Percentiles rank a stretch among this genome's conserved stretches.
These are phyloP conservation scores for Leucophenga montana DNA, from an alignment of 2,888 invertebrate species.

Conservation along the genomic window DNA sequence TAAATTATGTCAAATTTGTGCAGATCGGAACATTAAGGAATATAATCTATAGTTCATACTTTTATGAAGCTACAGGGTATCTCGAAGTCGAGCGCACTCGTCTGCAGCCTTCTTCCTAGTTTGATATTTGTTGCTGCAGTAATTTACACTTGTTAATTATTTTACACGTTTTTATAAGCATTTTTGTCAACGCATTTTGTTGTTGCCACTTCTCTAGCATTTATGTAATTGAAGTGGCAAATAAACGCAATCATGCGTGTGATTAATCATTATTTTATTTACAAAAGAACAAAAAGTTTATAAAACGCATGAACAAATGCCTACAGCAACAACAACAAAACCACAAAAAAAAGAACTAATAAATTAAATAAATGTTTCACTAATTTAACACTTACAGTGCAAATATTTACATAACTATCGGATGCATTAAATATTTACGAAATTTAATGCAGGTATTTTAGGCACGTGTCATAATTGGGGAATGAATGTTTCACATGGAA, in stretches of 20 bases:
- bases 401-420: too few relatives aligned
- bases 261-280: slow-evolving; percentile 47
- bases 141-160: slow-evolving; percentile 63
- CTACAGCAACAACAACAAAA: neutral
- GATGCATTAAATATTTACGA: too few relatives aligned
- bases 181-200: neutral
- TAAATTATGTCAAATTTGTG: too few relatives aligned
- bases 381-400: too few relatives aligned
- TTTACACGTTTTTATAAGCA: slow-evolving; percentile 28
- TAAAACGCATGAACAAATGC: neutral
- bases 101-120: too few relatives aligned
- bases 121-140: slow-evolving; percentile 21
- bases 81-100: too few relatives aligned
- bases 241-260: slow-evolving; percentile 36
- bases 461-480: too few relatives aligned
- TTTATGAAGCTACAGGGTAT: too few relatives aligned
- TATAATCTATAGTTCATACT: too few relatives aligned
- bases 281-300: neutral
- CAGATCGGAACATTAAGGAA: too few relatives aligned
- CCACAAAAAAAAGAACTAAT: neutral
- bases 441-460: too few relatives aligned
- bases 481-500: too few relatives aligned
- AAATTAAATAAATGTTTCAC: neutral
- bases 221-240: slow-evolving; percentile 51
- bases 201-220: neutral